phyloP scores from a whole-genome alignment of 1,140 invertebrate species.

The Leptonema lineaticorne region DNA sequence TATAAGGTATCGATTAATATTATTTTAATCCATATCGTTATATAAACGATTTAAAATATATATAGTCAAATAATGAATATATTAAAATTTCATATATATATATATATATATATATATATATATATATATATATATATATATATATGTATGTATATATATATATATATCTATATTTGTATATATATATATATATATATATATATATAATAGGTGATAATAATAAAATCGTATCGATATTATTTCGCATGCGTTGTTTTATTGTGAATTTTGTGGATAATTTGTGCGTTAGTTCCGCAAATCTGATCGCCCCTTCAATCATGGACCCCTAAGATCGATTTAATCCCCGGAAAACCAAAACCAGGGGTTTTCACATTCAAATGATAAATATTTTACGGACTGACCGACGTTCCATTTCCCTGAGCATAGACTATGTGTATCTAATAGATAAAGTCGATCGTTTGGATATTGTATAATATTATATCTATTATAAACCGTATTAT shows the following conservation, averaged over 20 bases:
- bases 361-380: not conserved
- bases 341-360: slow-evolving; percentile 6
- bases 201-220: not conserved
- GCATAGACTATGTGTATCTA: too few species aligned
- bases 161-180: not conserved
- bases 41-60: too few species aligned
- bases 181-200: not conserved
- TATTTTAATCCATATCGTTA: too few species aligned
- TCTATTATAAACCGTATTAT: too few species aligned
- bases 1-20: too few species aligned
- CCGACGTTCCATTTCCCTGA: slow-evolving; percentile 3
- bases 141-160: not conserved
- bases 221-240: not conserved
- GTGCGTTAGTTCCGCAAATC: slow-evolving; percentile 6
- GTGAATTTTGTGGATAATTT: slow-evolving; percentile 4
- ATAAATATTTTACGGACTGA: slow-evolving; percentile 3
- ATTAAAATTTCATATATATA: too few species aligned
- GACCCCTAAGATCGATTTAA: not conserved
- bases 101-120: too few species aligned
- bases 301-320: not conserved
- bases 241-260: too few species aligned
- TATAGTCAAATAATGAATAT: too few species aligned
- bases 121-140: too few species aligned
- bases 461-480: too few species aligned
- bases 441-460: too few species aligned